These are phyloP conservation scores for Notarius quadriscutis DNA, from an alignment of 2,113 vertebrate genomes.

Conservation along the genomic window DNA sequence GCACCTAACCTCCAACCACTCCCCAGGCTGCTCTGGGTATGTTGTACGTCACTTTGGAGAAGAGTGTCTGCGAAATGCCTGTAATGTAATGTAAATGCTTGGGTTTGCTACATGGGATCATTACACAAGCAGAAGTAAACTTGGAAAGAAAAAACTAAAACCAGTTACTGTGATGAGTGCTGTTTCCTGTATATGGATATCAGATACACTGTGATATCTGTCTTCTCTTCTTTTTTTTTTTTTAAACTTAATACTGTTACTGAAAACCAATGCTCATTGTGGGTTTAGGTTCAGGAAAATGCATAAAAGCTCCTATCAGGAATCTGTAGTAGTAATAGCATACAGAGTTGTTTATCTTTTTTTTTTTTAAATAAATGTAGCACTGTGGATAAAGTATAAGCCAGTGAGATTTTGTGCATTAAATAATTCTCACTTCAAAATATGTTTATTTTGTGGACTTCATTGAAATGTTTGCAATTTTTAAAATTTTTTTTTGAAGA, in stretches of 20 bases:
- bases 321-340: background rate
- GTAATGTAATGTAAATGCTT: no score
- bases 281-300: background rate
- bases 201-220: background rate
- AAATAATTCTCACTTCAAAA: constrained; percentile 1
- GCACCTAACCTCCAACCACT: no score
- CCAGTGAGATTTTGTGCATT: background rate
- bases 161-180: background rate
- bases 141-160: background rate
- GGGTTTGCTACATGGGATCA: background rate
- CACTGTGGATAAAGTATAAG: background rate
- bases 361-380: background rate
- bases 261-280: background rate
- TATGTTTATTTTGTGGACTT: background rate
- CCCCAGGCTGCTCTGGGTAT: no score
- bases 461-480: background rate
- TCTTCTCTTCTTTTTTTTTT: background rate
- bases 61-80: no score
- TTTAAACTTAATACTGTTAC: background rate
- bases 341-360: background rate
- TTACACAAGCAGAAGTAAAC: background rate
- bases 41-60: no score
- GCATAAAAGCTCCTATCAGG: background rate
- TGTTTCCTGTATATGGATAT: background rate
- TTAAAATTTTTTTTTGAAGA: background rate